These are phyloP conservation scores for Megaleporinus macrocephalus DNA, from an alignment of 2,113 vertebrate species.

Conservation along the genomic window DNA sequence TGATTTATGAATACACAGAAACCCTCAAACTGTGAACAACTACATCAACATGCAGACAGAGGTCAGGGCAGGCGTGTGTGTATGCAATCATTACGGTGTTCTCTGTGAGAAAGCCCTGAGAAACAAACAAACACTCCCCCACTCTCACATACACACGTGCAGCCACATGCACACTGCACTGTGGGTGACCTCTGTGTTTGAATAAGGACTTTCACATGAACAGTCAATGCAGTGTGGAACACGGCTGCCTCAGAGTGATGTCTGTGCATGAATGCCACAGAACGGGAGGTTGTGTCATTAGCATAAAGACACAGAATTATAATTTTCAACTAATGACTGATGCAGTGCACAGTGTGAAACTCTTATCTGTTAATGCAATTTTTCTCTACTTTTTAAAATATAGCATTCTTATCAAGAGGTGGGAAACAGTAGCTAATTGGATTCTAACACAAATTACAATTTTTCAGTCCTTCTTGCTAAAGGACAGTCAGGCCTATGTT, in stretches of 20 bases:
- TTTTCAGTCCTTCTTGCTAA: too few species aligned
- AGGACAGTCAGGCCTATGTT: not conserved
- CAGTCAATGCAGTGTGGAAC: too few species aligned
- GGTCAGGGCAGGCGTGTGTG: not conserved
- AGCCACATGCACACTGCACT: not conserved
- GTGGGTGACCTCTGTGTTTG: not conserved
- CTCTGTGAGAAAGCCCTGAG: not conserved
- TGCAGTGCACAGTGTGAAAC: not conserved
- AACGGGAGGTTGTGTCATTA: conserved; percentile 4
- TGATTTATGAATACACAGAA: conserved; percentile 11
- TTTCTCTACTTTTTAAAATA: conserved; percentile 3
- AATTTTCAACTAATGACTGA: not conserved
- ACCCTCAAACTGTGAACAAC: not conserved
- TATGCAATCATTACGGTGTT: not conserved
- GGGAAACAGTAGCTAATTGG: not conserved
- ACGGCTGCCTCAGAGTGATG: too few species aligned
- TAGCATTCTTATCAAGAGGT: not conserved
- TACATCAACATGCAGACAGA: not conserved
- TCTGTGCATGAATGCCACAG: not conserved
- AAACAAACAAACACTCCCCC: not conserved
- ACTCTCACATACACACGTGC: not conserved
- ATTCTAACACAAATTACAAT: not conserved
- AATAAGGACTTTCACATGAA: not conserved
- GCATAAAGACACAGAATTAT: not conserved
- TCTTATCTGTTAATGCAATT: not conserved